Conservation (phyloP, 1,140 invertebrate genomes). For the Archivesica marissinica region DNA sequence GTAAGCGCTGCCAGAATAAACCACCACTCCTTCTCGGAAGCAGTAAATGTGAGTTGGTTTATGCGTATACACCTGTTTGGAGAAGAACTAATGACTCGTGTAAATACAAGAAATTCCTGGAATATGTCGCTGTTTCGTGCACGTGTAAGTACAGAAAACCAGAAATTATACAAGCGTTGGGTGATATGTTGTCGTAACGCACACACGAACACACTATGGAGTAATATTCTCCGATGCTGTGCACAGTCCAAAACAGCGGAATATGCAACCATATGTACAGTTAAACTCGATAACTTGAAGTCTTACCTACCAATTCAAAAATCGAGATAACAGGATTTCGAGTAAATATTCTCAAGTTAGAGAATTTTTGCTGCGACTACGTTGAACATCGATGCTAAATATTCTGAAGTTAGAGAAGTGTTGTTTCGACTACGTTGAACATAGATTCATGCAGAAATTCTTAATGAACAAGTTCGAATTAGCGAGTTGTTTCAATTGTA, state of each 20-base stretch:
- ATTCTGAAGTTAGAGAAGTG: too few relatives aligned
- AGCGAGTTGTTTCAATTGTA: too few relatives aligned
- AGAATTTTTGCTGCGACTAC: too few relatives aligned
- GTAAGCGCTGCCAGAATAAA: not conserved
- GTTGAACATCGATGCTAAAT: too few relatives aligned
- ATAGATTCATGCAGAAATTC: too few relatives aligned
- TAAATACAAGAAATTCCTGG: not conserved
- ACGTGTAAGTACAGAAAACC: not conserved
- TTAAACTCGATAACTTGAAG: not conserved
- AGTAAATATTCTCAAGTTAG: too few relatives aligned
- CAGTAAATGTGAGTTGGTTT: slow-evolving; percentile 4
- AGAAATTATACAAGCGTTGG: not conserved
- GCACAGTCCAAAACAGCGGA: not conserved
- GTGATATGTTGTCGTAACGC: not conserved
- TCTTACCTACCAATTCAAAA: not conserved
- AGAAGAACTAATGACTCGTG: not conserved
- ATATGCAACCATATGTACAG: too few relatives aligned
- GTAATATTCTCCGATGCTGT: not conserved
- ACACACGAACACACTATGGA: not conserved
- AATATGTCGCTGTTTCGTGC: slow-evolving; percentile 3
- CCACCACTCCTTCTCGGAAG: not conserved
- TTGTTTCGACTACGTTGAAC: too few relatives aligned
- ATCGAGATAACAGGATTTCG: not conserved
- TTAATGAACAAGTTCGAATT: too few relatives aligned
- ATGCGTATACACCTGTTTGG: slow-evolving; percentile 22